A percentile compares a stretch with the other conserved stretches of the same genome.
phyloP scores from a whole-genome alignment of 2,797 vertebrate species.

The Pseudotriccus pelzelni region DNA sequence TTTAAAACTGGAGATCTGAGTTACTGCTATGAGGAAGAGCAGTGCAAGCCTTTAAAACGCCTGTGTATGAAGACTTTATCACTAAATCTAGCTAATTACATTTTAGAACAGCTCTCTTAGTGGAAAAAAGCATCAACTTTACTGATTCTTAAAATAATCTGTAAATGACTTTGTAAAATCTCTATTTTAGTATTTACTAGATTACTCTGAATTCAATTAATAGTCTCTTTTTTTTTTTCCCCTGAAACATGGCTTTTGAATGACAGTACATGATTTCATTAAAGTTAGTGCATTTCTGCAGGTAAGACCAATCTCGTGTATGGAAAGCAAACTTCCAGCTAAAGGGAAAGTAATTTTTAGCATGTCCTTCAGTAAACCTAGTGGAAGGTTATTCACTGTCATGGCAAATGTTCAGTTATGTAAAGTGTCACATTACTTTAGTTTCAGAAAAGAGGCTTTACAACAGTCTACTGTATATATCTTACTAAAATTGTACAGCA shows the following conservation, averaged over 20 bases:
- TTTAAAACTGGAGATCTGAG: not conserved
- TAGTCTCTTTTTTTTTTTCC: not conserved
- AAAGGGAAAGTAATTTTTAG: not conserved
- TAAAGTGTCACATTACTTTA: conserved; percentile 66
- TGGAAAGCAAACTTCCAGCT: not conserved
- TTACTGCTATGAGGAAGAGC: not conserved
- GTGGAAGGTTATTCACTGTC: conserved; percentile 53
- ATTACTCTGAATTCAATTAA: not conserved
- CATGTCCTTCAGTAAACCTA: conserved; percentile 27
- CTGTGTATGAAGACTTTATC: not conserved
- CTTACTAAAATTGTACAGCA: conserved; percentile 1
- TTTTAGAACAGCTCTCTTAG: not conserved
- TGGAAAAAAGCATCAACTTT: not conserved
- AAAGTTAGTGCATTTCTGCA: not conserved
- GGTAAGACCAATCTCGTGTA: not conserved
- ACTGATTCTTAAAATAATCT: not conserved
- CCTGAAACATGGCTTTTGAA: not conserved
- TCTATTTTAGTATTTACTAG: not conserved
- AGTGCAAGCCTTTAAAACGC: not conserved
- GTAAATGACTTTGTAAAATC: not conserved
- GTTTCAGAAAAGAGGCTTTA: conserved; percentile 45
- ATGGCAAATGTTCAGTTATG: conserved; percentile 57
- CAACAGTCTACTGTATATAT: conserved; percentile 17
- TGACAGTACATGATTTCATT: not conserved
- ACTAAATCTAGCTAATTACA: not conserved